phyloP scores from a whole-genome alignment of 2,888 invertebrate species.

The Chymomyza caudatula region DNA sequence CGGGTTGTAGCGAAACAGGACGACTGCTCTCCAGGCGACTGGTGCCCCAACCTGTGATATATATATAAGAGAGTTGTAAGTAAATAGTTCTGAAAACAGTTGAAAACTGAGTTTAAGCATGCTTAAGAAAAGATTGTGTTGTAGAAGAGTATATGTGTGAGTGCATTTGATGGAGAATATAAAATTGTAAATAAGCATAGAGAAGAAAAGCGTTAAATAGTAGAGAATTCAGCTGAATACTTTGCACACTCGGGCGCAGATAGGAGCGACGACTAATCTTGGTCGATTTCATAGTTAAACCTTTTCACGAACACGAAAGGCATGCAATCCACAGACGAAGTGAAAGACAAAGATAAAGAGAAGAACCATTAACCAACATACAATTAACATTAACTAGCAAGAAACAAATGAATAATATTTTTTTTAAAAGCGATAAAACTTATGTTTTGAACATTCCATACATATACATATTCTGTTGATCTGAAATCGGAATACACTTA shows the following conservation, averaged over 20 bases:
- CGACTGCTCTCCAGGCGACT: constrained; percentile 75
- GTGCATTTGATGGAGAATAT: not conserved
- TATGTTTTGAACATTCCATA: not conserved
- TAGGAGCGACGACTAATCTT: constrained; percentile 74
- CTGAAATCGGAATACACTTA: too few relatives aligned
- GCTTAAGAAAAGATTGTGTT: constrained; percentile 15
- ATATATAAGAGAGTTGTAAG: not conserved
- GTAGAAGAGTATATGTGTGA: not conserved
- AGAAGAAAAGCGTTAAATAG: constrained; percentile 15
- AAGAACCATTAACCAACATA: constrained; percentile 4
- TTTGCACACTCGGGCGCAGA: constrained; percentile 76
- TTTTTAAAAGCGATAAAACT: not conserved
- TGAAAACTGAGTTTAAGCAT: constrained; percentile 29
- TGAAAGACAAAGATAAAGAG: constrained; percentile 15
- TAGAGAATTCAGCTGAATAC: constrained; percentile 50
- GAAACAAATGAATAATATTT: not conserved
- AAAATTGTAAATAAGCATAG: constrained; percentile 4
- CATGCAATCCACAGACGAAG: constrained; percentile 53
- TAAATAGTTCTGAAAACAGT: not conserved
- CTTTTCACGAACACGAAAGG: constrained; percentile 35
- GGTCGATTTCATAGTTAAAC: constrained; percentile 61
- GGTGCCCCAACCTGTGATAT: constrained; percentile 75
- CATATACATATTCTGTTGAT: too few relatives aligned
- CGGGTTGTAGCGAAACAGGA: constrained; percentile 76
- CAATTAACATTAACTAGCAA: not conserved